Conservation (phyloP, 1,140 invertebrate genomes). For the Aleiodes sp. region DNA sequence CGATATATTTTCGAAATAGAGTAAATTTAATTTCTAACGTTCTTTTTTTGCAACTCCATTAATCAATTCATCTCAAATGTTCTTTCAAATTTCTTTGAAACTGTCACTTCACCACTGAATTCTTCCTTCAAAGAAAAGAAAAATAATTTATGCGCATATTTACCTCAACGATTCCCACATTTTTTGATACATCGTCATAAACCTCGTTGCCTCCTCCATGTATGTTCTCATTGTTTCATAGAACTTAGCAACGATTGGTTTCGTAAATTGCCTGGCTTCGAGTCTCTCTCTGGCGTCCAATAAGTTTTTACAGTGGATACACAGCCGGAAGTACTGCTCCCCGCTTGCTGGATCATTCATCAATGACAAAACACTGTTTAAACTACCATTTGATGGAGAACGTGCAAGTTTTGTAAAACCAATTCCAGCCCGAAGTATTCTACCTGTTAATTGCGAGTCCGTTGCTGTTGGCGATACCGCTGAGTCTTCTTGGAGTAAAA, state of each 20-base stretch:
- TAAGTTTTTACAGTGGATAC: slow-evolving; percentile 83
- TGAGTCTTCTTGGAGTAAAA: slow-evolving; percentile 58
- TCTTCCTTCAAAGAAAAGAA: slow-evolving; percentile 24
- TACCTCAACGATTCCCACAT: slow-evolving; percentile 79
- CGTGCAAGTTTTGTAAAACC: slow-evolving; percentile 59
- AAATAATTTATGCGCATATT: slow-evolving; percentile 25
- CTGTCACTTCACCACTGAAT: not conserved
- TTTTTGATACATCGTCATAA: slow-evolving; percentile 85
- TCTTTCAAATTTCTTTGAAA: too few species aligned
- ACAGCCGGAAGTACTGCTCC: slow-evolving; percentile 80
- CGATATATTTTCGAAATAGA: too few species aligned
- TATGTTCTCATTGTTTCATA: slow-evolving; percentile 83
- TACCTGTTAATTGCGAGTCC: slow-evolving; percentile 56
- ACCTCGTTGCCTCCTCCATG: slow-evolving; percentile 79
- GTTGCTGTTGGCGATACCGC: slow-evolving; percentile 53
- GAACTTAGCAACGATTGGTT: slow-evolving; percentile 81
- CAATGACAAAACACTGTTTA: slow-evolving; percentile 66
- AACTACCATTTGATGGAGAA: slow-evolving; percentile 63
- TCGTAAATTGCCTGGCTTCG: slow-evolving; percentile 81
- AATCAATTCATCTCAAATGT: too few species aligned
- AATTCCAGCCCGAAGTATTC: slow-evolving; percentile 68
- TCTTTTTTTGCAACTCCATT: too few species aligned
- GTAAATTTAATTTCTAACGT: too few species aligned
- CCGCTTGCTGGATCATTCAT: slow-evolving; percentile 64
- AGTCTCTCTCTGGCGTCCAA: slow-evolving; percentile 83